phyloP scores from a whole-genome alignment of 2,113 vertebrate species.

The Actenoides hombroni region DNA sequence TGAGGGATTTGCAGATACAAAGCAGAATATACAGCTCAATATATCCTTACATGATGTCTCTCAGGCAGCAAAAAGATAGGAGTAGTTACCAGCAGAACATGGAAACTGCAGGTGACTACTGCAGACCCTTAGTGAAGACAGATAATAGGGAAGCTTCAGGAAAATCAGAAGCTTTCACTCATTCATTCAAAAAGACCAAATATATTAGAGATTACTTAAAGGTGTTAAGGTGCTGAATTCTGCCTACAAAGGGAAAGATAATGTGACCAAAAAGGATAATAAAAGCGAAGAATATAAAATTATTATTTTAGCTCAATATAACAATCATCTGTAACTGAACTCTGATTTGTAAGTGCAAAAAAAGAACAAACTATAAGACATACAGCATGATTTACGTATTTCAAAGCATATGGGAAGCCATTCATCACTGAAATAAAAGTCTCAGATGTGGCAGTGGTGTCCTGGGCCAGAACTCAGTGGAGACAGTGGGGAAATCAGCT shows the following conservation, averaged over 20 bases:
- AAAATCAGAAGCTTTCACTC: not conserved
- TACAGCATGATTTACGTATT: not conserved
- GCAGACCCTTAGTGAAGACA: not conserved
- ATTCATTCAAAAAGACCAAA: not conserved
- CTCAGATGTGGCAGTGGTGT: not conserved
- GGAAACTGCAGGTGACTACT: not conserved
- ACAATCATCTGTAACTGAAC: not conserved
- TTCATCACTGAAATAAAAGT: not conserved
- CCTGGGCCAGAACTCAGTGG: not conserved
- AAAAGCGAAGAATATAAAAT: not conserved
- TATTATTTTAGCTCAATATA: not conserved
- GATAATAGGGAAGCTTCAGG: not conserved
- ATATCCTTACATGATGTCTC: not conserved
- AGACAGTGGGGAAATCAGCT: not conserved
- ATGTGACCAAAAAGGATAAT: not conserved
- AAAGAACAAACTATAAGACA: not conserved
- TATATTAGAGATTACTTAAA: not conserved
- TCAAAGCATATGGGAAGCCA: not conserved
- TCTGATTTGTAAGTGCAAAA: not conserved
- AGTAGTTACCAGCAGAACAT: not conserved
- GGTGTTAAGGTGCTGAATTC: not conserved
- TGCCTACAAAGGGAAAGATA: not conserved
- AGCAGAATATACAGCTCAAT: not conserved
- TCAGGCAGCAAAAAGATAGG: not conserved
- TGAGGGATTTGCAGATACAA: accelerated